phyloP scores from a whole-genome alignment of 2,888 invertebrate genomes.

The Petrolisthes cinctipes region DNA sequence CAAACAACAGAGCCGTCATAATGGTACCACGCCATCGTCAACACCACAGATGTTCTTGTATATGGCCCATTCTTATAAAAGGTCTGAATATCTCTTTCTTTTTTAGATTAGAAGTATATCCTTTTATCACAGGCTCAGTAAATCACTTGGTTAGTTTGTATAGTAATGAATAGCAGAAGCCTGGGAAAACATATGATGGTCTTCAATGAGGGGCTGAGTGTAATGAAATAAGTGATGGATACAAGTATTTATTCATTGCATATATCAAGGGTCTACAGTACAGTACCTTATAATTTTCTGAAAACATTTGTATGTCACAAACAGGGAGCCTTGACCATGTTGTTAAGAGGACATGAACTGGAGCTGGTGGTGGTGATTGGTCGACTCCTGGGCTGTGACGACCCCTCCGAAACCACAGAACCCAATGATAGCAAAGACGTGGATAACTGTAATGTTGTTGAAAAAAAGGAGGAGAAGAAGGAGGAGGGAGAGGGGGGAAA shows the following conservation, averaged over 20 bases:
- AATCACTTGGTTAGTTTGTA: not conserved
- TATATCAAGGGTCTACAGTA: not conserved
- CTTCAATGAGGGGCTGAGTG: not conserved
- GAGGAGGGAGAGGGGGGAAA: no score
- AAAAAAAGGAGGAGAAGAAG: not conserved
- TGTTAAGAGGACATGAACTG: conserved; percentile 70
- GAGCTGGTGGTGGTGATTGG: conserved; percentile 70
- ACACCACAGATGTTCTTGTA: no score
- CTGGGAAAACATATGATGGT: not conserved
- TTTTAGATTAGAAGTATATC: not conserved
- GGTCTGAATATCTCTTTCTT: not conserved
- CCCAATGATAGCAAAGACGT: not conserved
- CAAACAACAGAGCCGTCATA: no score
- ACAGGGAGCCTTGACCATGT: conserved; percentile 69
- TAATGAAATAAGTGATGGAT: not conserved
- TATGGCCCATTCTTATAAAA: no score
- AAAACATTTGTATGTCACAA: not conserved
- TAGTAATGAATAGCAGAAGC: not conserved
- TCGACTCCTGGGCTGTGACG: conserved; percentile 42
- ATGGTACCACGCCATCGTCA: no score
- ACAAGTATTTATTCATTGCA: no score
- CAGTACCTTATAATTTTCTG: not conserved
- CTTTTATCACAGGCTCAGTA: not conserved
- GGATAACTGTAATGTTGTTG: not conserved
- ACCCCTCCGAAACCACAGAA: not conserved